Base-by-base conservation (phyloP, 2,797 vertebrate species). In the Labroides dimidiatus region DNA sequence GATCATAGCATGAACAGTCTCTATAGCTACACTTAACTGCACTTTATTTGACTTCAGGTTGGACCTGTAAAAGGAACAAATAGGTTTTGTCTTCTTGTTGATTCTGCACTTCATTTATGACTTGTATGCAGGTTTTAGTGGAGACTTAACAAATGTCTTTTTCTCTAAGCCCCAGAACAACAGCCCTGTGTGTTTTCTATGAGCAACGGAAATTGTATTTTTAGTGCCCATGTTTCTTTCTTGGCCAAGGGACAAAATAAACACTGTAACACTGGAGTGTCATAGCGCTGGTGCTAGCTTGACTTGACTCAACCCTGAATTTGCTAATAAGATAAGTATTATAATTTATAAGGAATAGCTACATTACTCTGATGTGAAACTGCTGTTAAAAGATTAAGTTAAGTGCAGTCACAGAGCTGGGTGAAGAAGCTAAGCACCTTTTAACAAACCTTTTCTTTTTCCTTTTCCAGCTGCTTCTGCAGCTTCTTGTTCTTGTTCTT, bases 381-480 rank as follows among this genome's bases (percentile, higher is more conserved):
- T n/a, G n/a, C n/a, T n/a, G n/a, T n/a, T 69, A 9, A 75, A 20
- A 39, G 11, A 39, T 12, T 1, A 47, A 50, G 16, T 30, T 42
- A 27, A 57, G 55, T 43, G 2, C 61, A 78, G 67, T 57, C 5
- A 67, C 1, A 58, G 10, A 64, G 33, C 19, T 19, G 45, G 56
- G 54, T 69, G 43, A 37, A 77, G 53, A 7, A 50, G 36, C 70
- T 59, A 58, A 45, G 1, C 30, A 33, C 30, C 8, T 6, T 1
- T 33, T 27, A 3, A 87, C 88, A 61, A 73, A 99, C 98, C 96
- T 99, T 99, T 84, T 98, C 96, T 85, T 94, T 95, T 62, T 99
- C 96, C 80, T 98, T 99, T 55, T 96, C 93, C 77, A 99, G 94
- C 80, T 99, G 97, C 81, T 97, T 98, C 77, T 96, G 95, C 68